Evolutionary conservation across 2,797 vertebrate species (phyloP).

Genomic region (Brachyrhaphis roseni): DNA sequence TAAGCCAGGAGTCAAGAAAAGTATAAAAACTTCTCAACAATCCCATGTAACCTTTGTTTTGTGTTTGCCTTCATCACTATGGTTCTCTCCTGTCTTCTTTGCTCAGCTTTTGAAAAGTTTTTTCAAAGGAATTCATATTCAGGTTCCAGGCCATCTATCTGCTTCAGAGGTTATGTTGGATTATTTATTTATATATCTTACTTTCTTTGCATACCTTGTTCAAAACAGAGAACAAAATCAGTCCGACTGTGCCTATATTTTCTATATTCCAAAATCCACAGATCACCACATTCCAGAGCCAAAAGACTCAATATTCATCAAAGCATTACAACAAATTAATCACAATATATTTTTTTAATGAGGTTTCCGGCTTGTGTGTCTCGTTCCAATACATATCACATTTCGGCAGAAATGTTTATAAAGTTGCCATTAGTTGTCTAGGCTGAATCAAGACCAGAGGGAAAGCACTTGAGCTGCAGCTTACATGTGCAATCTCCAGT

Average conservation of each 20-base stretch:
- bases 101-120: not conserved
- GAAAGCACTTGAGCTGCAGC: slow-evolving; percentile 50
- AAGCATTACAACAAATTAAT: not conserved
- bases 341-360: not conserved
- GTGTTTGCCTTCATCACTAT: not conserved
- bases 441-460: slow-evolving; percentile 27
- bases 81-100: not conserved
- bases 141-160: not conserved
- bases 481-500: slow-evolving; percentile 59
- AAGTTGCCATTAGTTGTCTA: not conserved
- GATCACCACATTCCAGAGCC: not conserved
- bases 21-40: not conserved
- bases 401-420: not conserved
- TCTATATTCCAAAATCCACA: not conserved
- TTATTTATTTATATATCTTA: not conserved
- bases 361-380: slow-evolving; percentile 6
- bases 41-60: not conserved
- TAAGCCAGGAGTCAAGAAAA: not conserved
- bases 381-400: slow-evolving; percentile 12
- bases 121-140: not conserved
- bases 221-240: not conserved
- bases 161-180: not conserved
- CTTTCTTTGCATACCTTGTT: not conserved
- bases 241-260: not conserved
- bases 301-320: not conserved